Percentiles rank a stretch among this genome's conserved stretches.
These are phyloP conservation scores for Ophonus ardosiacus DNA, from an alignment of 2,888 invertebrate genomes.

Conservation along the genomic window DNA sequence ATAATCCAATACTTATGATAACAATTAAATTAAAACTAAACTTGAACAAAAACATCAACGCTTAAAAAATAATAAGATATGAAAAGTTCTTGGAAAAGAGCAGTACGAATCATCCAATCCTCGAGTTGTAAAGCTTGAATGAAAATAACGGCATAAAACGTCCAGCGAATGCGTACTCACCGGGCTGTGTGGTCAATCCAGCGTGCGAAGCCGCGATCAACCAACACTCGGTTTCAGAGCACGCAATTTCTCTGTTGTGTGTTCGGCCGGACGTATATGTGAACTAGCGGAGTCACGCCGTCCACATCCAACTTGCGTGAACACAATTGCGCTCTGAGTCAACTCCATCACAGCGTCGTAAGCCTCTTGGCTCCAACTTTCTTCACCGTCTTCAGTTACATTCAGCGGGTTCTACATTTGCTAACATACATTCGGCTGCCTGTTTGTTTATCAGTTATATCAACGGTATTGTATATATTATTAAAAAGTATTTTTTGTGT, in stretches of 20 bases:
- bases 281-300: constrained; percentile 85
- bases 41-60: constrained; percentile 39
- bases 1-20: constrained; percentile 35
- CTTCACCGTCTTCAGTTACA: too few species aligned
- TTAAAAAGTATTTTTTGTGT: too few species aligned
- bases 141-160: too few species aligned
- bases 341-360: constrained; percentile 87
- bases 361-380: constrained; percentile 88
- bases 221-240: constrained; percentile 92
- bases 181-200: constrained; percentile 77
- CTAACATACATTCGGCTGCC: constrained; percentile 95
- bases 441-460: too few species aligned
- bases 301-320: constrained; percentile 90
- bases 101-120: not conserved
- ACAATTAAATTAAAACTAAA: constrained; percentile 19
- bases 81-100: constrained; percentile 11
- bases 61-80: constrained; percentile 38
- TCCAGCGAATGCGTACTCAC: too few species aligned
- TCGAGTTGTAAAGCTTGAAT: constrained; percentile 38
- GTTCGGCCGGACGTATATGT: constrained; percentile 82
- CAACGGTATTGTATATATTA: too few species aligned
- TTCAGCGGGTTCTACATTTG: constrained; percentile 90
- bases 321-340: constrained; percentile 89
- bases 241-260: constrained; percentile 77
- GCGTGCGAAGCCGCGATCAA: constrained; percentile 89